Percentiles rank a stretch among this genome's conserved stretches.
Evolutionary conservation across 1,140 invertebrate genomes (phyloP).

Genomic region (Periplaneta americana): DNA sequence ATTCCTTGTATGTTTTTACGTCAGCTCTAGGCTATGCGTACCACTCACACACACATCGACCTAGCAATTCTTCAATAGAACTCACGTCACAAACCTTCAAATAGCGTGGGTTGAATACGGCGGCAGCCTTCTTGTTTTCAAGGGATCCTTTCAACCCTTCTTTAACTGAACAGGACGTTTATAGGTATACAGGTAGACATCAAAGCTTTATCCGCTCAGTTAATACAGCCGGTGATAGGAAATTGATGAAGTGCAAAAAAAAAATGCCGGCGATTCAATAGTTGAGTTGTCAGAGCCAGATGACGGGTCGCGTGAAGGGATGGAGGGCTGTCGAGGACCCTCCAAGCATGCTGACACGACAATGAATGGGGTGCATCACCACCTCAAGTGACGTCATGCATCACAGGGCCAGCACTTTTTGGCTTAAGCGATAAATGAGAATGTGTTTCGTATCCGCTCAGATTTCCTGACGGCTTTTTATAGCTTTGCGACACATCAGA

Average conservation of each 20-base stretch:
- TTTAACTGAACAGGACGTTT: neutral
- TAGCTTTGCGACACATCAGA: no score
- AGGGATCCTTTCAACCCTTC: no score
- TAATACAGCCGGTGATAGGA: neutral
- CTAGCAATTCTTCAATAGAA: no score
- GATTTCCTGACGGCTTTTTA: no score
- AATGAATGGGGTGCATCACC: neutral
- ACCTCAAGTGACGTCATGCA: neutral
- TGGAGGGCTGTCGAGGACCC: neutral
- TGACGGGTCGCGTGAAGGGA: no score
- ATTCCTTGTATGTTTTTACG: no score
- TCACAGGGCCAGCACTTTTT: neutral
- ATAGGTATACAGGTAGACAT: neutral
- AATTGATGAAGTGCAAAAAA: neutral
- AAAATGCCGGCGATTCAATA: neutral
- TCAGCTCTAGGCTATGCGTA: no score
- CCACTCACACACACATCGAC: no score
- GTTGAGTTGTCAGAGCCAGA: neutral
- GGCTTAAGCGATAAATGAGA: neutral
- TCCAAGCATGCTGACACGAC: neutral
- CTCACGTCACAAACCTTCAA: no score
- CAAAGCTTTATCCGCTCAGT: neutral
- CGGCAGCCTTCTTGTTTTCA: no score
- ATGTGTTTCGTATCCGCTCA: neutral
- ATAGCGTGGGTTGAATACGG: no score